Conservation (phyloP, 2,113 vertebrate genomes). For the Oreocharis arfaki region DNA sequence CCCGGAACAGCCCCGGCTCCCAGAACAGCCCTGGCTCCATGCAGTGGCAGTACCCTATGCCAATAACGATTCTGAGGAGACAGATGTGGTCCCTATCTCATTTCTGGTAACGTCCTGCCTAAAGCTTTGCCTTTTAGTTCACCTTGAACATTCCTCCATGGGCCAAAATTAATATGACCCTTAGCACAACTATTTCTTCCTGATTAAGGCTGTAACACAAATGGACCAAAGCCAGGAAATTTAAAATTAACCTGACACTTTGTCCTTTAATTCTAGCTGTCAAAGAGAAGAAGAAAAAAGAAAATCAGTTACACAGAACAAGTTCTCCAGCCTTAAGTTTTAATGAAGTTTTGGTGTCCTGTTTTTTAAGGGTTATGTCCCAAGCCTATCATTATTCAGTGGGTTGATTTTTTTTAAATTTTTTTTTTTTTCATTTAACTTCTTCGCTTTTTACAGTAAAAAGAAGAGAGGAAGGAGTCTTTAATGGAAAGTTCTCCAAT, state of each 20-base stretch:
- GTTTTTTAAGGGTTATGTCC: background rate
- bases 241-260: slow-evolving; percentile 8
- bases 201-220: background rate
- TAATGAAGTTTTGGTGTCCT: background rate
- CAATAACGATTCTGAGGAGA: background rate
- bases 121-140: background rate
- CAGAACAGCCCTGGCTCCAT: background rate
- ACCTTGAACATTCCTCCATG: background rate
- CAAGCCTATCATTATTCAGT: background rate
- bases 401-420: background rate
- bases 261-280: slow-evolving; percentile 2
- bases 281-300: background rate
- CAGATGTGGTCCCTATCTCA: background rate
- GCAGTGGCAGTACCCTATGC: background rate
- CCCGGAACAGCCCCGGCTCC: background rate
- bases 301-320: background rate
- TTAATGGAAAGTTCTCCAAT: slow-evolving; percentile 43
- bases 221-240: background rate
- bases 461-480: slow-evolving; percentile 15
- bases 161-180: slow-evolving; percentile 27
- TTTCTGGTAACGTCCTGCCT: background rate
- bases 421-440: background rate
- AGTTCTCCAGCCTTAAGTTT: background rate
- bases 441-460: slow-evolving; percentile 10
- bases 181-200: background rate